phyloP scores from a whole-genome alignment of 2,888 invertebrate species.

The Acleris cristana region DNA sequence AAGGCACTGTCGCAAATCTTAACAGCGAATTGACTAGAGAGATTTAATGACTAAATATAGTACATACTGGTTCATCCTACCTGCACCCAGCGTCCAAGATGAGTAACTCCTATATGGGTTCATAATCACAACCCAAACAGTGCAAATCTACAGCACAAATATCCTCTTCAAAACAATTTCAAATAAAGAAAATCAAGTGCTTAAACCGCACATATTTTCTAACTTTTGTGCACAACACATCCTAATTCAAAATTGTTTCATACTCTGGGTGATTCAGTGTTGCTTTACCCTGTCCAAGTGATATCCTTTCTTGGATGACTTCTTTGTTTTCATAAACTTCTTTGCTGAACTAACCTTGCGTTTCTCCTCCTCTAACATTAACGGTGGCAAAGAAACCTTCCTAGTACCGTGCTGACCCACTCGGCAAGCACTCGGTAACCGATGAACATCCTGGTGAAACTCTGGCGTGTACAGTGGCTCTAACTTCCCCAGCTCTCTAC shows the following conservation, averaged over 20 bases:
- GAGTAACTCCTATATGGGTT: no score
- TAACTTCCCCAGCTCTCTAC: constrained; percentile 65
- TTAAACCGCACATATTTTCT: no score
- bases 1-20: constrained; percentile 16
- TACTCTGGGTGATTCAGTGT: constrained; percentile 33
- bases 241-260: neutral
- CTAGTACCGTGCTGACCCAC: constrained; percentile 61
- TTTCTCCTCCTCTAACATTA: constrained; percentile 64
- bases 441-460: constrained; percentile 54
- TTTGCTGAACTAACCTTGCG: constrained; percentile 59
- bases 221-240: no score
- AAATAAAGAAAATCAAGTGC: no score
- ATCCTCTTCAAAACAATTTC: neutral
- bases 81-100: neutral
- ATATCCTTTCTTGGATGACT: constrained; percentile 51
- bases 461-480: constrained; percentile 71
- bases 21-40: constrained; percentile 22
- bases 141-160: constrained; percentile 18
- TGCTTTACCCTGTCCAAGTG: constrained; percentile 53
- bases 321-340: constrained; percentile 57
- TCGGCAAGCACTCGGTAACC: constrained; percentile 49
- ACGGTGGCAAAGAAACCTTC: constrained; percentile 76
- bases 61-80: constrained; percentile 21
- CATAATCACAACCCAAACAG: constrained; percentile 26
- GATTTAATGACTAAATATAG: constrained; percentile 19